A percentile compares a stretch with the other conserved stretches of the same genome.
phyloP scores from a whole-genome alignment of 2,888 invertebrate species.

The Tipula helvola region DNA sequence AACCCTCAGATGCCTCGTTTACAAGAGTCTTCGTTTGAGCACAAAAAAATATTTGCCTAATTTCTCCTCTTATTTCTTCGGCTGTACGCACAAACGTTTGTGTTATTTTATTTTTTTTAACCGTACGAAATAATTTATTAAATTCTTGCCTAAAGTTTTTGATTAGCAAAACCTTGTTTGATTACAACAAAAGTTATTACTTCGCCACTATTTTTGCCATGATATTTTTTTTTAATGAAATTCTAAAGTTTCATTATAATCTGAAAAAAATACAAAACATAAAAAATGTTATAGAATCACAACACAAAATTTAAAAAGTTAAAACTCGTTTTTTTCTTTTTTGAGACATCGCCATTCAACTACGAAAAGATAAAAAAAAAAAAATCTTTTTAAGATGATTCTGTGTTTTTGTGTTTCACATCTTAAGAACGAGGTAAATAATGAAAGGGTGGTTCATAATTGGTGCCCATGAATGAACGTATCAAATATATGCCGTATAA shows the following conservation, averaged over 20 bases:
- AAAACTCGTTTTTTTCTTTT: neutral
- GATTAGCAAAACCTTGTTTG: neutral
- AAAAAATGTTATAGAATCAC: neutral
- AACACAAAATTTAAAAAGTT: neutral
- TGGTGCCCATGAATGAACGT: neutral
- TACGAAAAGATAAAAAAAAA: neutral
- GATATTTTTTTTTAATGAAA: neutral
- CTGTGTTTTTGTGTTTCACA: neutral
- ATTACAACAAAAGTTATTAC: neutral
- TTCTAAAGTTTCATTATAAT: neutral
- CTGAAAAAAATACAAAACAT: neutral
- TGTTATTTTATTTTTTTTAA: neutral
- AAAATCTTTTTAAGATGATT: neutral
- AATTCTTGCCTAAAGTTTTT: neutral
- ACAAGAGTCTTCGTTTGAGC: too few species aligned
- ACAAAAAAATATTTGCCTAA: too few species aligned
- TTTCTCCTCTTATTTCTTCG: too few species aligned
- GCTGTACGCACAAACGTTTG: too few species aligned
- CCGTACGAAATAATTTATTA: neutral
- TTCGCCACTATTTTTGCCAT: neutral
- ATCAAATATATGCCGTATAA: neutral
- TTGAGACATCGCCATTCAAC: neutral
- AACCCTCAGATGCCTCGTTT: too few species aligned
- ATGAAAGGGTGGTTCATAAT: neutral
- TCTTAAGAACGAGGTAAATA: neutral